Percentiles rank a stretch among this genome's conserved stretches.
Evolutionary conservation across 2,113 vertebrate genomes (phyloP).

Genomic region (Pluvianellus socialis): DNA sequence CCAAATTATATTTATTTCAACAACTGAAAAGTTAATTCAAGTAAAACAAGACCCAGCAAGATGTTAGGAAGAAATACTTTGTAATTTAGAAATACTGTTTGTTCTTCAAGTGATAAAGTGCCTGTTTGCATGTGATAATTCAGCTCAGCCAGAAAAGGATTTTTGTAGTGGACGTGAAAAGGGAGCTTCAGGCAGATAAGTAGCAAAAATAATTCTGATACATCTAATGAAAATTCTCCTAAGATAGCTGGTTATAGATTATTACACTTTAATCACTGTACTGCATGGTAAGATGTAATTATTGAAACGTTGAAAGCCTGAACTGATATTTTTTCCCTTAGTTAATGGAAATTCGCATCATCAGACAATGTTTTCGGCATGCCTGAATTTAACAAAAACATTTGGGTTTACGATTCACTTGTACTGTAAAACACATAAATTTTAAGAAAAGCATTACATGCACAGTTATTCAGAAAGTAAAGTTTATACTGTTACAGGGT

Average conservation of each 20-base stretch:
- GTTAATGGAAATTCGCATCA: slow-evolving; percentile 13
- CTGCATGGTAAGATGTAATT: slow-evolving; percentile 30
- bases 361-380: neutral
- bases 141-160: slow-evolving; percentile 35
- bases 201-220: slow-evolving; percentile 58
- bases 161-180: slow-evolving; percentile 21
- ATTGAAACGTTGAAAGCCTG: neutral
- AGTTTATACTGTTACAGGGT: neutral
- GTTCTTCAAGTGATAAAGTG: slow-evolving; percentile 15
- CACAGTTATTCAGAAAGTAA: neutral
- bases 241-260: neutral
- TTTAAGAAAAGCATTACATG: neutral
- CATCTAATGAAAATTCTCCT: slow-evolving; percentile 26
- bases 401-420: slow-evolving; percentile 16
- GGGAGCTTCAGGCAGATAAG: slow-evolving; percentile 13
- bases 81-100: neutral
- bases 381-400: slow-evolving; percentile 8
- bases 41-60: neutral
- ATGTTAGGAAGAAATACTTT: neutral
- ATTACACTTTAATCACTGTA: neutral
- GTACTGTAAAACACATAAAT: neutral
- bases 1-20: neutral
- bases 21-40: neutral
- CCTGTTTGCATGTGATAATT: neutral
- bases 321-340: neutral